Conservation (phyloP, 2,113 vertebrate species). For the Chaetura pelagica region DNA sequence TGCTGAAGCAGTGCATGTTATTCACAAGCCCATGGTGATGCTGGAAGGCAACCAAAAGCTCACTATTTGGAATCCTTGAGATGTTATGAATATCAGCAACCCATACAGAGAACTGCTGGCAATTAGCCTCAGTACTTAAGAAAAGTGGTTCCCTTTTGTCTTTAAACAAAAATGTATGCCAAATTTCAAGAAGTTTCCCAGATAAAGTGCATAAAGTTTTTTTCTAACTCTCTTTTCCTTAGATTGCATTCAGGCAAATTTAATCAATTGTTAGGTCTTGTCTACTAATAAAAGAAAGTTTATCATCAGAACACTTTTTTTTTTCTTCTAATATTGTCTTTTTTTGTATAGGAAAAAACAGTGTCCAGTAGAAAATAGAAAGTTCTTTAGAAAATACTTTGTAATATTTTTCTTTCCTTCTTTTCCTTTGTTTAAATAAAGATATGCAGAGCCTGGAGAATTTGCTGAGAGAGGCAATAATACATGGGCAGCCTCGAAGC, state of each 20-base stretch:
- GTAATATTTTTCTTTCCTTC: neutral
- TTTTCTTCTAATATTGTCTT: neutral
- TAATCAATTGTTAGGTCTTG: neutral
- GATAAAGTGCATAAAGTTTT: neutral
- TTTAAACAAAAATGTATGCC: neutral
- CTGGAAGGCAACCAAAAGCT: neutral
- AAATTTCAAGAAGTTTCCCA: neutral
- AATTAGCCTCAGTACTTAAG: neutral
- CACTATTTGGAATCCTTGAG: neutral
- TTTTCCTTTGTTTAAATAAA: slow-evolving; percentile 62
- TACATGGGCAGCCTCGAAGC: slow-evolving; percentile 88
- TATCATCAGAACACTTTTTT: neutral
- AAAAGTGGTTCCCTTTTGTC: neutral
- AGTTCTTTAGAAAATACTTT: neutral
- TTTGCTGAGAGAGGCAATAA: slow-evolving; percentile 86
- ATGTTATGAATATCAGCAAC: neutral
- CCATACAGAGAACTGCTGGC: neutral
- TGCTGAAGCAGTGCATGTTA: neutral
- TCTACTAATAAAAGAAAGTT: neutral
- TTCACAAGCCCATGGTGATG: neutral
- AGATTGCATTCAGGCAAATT: neutral
- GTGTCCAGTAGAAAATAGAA: neutral
- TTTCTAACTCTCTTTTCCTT: neutral
- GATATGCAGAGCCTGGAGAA: slow-evolving; percentile 89
- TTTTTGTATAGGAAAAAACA: neutral